phyloP scores from a whole-genome alignment of 2,113 vertebrate genomes.

The Scomber japonicus region DNA sequence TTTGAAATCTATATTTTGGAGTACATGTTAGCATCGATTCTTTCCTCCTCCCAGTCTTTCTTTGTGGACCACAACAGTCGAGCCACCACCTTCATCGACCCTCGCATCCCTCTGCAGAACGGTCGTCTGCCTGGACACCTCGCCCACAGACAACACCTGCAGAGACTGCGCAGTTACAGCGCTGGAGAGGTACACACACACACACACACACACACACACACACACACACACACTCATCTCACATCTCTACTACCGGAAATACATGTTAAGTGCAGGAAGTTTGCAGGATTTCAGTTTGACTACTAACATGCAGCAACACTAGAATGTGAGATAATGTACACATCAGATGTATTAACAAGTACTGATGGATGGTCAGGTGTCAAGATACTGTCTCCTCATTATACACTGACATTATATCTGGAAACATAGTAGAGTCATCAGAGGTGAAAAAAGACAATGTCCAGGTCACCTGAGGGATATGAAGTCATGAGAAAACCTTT shows the following conservation, averaged over 20 bases:
- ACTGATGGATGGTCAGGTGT: too few species aligned
- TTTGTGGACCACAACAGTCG: constrained; percentile 99
- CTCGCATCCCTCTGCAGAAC: constrained; percentile 96
- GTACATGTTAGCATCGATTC: neutral
- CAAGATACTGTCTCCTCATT: too few species aligned
- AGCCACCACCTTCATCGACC: constrained; percentile 98
- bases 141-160: constrained; percentile 95
- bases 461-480: too few species aligned
- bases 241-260: neutral
- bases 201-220: neutral
- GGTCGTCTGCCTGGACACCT: constrained; percentile 93
- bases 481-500: too few species aligned
- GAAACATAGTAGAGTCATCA: too few species aligned
- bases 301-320: too few species aligned
- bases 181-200: constrained; percentile 91
- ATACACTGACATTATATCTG: too few species aligned
- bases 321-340: too few species aligned
- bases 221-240: too few species aligned
- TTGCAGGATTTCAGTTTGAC: too few species aligned
- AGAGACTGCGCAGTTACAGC: constrained; percentile 97
- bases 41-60: constrained; percentile 88
- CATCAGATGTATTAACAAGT: too few species aligned
- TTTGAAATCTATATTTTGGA: neutral
- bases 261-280: neutral
- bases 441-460: too few species aligned